A percentile compares a stretch with the other conserved stretches of the same genome.
Conservation (phyloP, 2,888 invertebrate species). For the Seira sanloemensis region DNA sequence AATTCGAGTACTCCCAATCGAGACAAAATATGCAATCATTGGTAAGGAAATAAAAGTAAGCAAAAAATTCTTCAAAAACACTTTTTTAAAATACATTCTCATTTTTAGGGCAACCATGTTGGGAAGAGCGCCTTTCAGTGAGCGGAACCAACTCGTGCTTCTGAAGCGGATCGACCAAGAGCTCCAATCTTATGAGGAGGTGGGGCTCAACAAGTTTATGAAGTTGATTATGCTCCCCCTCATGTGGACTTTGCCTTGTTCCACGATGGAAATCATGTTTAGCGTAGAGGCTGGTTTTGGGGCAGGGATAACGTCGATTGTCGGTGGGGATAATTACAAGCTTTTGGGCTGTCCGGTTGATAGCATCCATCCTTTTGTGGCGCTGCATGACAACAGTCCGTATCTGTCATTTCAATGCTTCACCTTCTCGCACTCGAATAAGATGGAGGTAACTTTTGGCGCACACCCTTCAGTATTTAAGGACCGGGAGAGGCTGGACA, state of each 20-base stretch:
- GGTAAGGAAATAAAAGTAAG: constrained; percentile 11
- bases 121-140: constrained; percentile 19
- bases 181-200: background rate
- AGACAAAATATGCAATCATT: constrained; percentile 55
- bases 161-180: constrained; percentile 15
- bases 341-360: constrained; percentile 16
- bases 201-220: constrained; percentile 36
- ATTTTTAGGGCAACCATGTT: constrained; percentile 28
- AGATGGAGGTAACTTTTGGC: constrained; percentile 47
- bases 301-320: constrained; percentile 28
- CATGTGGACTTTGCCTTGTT: constrained; percentile 20
- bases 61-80: background rate
- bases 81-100: background rate
- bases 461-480: constrained; percentile 44
- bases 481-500: constrained; percentile 14
- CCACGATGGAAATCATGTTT: background rate
- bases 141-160: constrained; percentile 18
- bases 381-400: constrained; percentile 23
- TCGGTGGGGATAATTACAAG: constrained; percentile 41
- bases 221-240: constrained; percentile 28
- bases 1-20: background rate
- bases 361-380: constrained; percentile 27
- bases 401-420: constrained; percentile 40
- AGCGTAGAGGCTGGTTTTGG: background rate
- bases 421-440: constrained; percentile 52